These are phyloP conservation scores for Palythoa caribaeorum DNA, from an alignment of 92 coral and sea anemone genomes.

Conservation along the genomic window DNA sequence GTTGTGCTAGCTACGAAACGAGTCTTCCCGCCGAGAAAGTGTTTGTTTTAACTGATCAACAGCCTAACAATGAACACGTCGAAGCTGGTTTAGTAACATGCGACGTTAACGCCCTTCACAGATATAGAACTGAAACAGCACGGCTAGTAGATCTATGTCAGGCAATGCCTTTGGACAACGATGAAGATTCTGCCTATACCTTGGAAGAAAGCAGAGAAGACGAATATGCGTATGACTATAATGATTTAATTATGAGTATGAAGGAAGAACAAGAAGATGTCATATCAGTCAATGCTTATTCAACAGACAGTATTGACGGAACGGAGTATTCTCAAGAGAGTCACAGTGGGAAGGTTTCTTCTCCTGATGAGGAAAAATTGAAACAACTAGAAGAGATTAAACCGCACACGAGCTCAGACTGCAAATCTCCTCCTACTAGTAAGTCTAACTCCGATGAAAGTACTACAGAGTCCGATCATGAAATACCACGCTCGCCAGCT, in stretches of 20 bases:
- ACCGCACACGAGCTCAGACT: slow-evolving; percentile 29
- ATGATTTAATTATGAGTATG: slow-evolving; percentile 79
- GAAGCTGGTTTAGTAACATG: neutral
- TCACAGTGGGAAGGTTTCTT: slow-evolving; percentile 15
- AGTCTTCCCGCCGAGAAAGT: slow-evolving; percentile 20
- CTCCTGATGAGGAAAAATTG: slow-evolving; percentile 63
- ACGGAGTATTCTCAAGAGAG: slow-evolving; percentile 45
- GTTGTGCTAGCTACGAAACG: neutral
- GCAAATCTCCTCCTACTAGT: slow-evolving; percentile 17
- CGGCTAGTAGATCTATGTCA: slow-evolving; percentile 81
- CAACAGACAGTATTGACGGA: slow-evolving; percentile 63
- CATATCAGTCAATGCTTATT: slow-evolving; percentile 70
- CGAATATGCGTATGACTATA: slow-evolving; percentile 85
- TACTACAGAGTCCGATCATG: slow-evolving; percentile 72
- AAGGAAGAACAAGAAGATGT: slow-evolving; percentile 73
- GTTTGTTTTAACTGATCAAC: slow-evolving; percentile 21
- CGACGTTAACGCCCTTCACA: neutral
- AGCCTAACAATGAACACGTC: neutral
- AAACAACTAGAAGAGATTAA: slow-evolving; percentile 37
- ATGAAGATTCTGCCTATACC: slow-evolving; percentile 54
- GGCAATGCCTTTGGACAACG: slow-evolving; percentile 61
- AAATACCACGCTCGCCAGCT: slow-evolving; percentile 88
- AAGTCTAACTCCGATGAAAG: slow-evolving; percentile 77
- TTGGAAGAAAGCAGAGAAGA: slow-evolving; percentile 80
- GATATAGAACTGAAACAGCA: slow-evolving; percentile 66